phyloP scores from a whole-genome alignment of 2,797 vertebrate genomes.

The Anguilla marmorata region DNA sequence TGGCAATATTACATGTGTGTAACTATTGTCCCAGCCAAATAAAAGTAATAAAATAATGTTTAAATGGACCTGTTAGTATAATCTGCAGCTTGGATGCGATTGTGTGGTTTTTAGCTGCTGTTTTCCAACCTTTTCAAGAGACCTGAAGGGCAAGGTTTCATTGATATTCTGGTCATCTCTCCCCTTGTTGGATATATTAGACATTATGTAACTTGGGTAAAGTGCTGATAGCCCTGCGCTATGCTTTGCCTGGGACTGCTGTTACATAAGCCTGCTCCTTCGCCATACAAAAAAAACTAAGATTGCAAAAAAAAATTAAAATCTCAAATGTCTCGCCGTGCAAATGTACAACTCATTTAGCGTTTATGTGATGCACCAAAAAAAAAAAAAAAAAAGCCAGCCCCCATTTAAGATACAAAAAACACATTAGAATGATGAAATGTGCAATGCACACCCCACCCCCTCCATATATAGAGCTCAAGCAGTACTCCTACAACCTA shows the following conservation, averaged over 20 bases:
- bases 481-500: background rate
- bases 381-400: background rate
- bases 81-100: background rate
- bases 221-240: background rate
- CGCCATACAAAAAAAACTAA: background rate
- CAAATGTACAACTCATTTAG: background rate
- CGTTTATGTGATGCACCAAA: background rate
- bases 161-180: slow-evolving; percentile 4
- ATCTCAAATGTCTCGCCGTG: background rate
- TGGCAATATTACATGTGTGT: background rate
- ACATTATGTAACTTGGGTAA: background rate
- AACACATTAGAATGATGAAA: background rate
- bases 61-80: background rate
- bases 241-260: background rate
- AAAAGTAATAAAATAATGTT: background rate
- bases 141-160: background rate
- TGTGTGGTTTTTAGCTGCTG: background rate
- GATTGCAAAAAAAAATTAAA: background rate
- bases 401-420: background rate
- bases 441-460: background rate
- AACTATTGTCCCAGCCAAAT: background rate
- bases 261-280: background rate
- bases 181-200: background rate
- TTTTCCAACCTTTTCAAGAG: background rate
- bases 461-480: background rate